A percentile compares a stretch with the other conserved stretches of the same genome.
These are phyloP conservation scores for Diachasmimorpha longicaudata DNA, from an alignment of 1,140 invertebrate species.

Conservation along the genomic window DNA sequence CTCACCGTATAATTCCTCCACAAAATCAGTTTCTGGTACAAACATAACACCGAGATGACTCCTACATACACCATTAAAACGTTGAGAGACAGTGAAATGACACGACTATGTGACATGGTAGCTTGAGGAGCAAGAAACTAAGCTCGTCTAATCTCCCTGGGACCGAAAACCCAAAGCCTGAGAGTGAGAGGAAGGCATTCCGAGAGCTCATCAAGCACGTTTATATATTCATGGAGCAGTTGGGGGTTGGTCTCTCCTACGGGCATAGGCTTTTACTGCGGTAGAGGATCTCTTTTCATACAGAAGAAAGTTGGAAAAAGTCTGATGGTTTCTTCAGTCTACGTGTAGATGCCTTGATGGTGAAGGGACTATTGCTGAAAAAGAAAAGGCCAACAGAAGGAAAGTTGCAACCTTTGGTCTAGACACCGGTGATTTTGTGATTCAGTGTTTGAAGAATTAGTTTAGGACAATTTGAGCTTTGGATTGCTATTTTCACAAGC, in stretches of 20 bases:
- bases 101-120: neutral
- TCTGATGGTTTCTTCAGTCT: neutral
- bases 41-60: neutral
- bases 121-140: constrained; percentile 13
- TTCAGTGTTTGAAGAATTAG: neutral
- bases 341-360: neutral
- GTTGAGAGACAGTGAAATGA: neutral
- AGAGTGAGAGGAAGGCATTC: constrained; percentile 10
- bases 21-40: neutral
- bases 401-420: constrained; percentile 9
- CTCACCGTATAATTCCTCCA: neutral
- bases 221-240: constrained; percentile 57
- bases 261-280: constrained; percentile 31
- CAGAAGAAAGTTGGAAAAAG: neutral
- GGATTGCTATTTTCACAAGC: neutral
- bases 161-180: constrained; percentile 9
- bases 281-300: neutral
- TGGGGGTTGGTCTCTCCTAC: constrained; percentile 30
- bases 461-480: neutral
- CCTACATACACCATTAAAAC: neutral
- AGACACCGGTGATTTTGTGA: constrained; percentile 1
- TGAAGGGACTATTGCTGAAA: neutral
- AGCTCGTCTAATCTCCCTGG: constrained; percentile 26
- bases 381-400: neutral
- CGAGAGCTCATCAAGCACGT: constrained; percentile 45